Evolutionary conservation across 2,888 invertebrate genomes (phyloP).

Genomic region (Cheiracanthium punctorium): DNA sequence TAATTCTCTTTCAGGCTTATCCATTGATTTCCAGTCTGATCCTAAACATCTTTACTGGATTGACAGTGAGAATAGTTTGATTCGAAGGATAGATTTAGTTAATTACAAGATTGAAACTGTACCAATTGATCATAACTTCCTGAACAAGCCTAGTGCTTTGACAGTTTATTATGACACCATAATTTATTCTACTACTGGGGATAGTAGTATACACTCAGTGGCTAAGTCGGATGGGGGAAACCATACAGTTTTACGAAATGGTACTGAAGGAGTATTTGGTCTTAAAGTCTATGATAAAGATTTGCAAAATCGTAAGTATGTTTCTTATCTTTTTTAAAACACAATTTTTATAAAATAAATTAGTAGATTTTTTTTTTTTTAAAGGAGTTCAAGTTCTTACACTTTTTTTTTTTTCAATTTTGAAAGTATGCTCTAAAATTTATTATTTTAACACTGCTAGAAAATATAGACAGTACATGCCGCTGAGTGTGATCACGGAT

Average conservation of each 20-base stretch:
- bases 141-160: slow-evolving; percentile 80
- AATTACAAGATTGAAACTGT: slow-evolving; percentile 75
- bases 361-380: not conserved
- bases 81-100: slow-evolving; percentile 81
- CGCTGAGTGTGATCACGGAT: too few relatives aligned
- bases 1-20: slow-evolving; percentile 79
- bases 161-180: slow-evolving; percentile 82
- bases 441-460: too few relatives aligned
- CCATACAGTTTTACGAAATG: slow-evolving; percentile 79
- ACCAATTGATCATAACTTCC: slow-evolving; percentile 47
- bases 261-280: slow-evolving; percentile 78
- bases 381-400: not conserved
- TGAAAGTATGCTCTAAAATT: slow-evolving; percentile 80
- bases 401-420: slow-evolving; percentile 74
- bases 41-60: slow-evolving; percentile 84
- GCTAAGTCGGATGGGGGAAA: slow-evolving; percentile 80
- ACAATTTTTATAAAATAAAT: too few relatives aligned
- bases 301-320: slow-evolving; percentile 78
- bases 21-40: slow-evolving; percentile 79
- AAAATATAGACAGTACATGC: too few relatives aligned
- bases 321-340: slow-evolving; percentile 13
- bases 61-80: slow-evolving; percentile 78
- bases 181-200: slow-evolving; percentile 82
- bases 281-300: slow-evolving; percentile 82
- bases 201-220: slow-evolving; percentile 81